phyloP scores from a whole-genome alignment of 2,797 vertebrate species.

The Rhynchotus rufescens region DNA sequence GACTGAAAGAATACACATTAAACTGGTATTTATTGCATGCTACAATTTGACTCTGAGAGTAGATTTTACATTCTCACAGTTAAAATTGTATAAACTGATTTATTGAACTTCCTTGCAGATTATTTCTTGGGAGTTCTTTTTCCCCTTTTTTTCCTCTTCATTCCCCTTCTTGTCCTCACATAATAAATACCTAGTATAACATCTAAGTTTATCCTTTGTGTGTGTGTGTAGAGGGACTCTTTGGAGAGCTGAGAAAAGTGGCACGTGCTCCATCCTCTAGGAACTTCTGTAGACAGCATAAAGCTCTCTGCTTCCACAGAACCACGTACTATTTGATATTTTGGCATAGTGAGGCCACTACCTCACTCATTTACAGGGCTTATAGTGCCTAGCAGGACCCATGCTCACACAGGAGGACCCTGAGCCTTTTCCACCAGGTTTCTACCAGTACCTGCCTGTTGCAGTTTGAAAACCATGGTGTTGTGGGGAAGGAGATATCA shows the following conservation, averaged over 20 bases:
- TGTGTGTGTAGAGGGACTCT: background rate
- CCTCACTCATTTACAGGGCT: background rate
- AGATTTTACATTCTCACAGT: background rate
- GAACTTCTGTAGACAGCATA: background rate
- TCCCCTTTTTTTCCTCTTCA: background rate
- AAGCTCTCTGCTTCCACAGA: background rate
- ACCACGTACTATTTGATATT: background rate
- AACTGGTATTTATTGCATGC: background rate
- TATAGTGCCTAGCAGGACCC: background rate
- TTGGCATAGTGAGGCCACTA: background rate
- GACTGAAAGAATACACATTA: background rate
- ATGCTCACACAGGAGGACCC: background rate
- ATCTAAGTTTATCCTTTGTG: background rate
- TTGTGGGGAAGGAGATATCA: too few relatives aligned
- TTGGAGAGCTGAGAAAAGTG: background rate
- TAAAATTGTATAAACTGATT: background rate
- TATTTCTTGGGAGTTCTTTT: background rate
- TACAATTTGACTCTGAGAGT: background rate
- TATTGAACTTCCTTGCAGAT: background rate
- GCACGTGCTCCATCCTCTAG: background rate
- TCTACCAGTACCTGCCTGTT: background rate
- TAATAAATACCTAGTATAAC: background rate
- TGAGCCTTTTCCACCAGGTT: background rate
- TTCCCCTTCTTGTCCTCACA: background rate
- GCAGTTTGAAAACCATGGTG: too few relatives aligned